Evolutionary conservation across 1,140 invertebrate species (phyloP), one percentile per base, ranked within the genome.

Genomic region (Idris sp.): DNA sequence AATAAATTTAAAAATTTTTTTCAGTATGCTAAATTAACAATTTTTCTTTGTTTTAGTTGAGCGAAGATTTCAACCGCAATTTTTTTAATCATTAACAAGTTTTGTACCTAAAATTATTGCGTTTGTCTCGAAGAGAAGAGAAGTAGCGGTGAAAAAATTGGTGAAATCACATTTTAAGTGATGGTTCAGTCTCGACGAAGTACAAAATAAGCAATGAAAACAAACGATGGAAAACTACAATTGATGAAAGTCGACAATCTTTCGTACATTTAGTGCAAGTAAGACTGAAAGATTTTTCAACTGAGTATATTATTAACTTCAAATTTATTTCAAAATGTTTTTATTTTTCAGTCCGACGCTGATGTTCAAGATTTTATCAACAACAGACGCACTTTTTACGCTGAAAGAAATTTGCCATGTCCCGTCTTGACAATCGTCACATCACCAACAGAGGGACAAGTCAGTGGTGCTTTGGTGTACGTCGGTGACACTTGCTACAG

Each of bases 181-280:
- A n/a, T n/a, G n/a, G n/a, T n/a, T n/a, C n/a, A n/a, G n/a, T n/a
- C n/a, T n/a, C n/a, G n/a, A n/a, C n/a, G n/a, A n/a, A n/a, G n/a
- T n/a, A n/a, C n/a, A n/a, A n/a, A n/a, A n/a, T 15, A 53, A 35
- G 49, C 16, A 53, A 53, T 11, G 49, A 53, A 10, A 38, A 46
- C 54, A 9, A 31, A 13, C 0, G 13, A 22, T 58, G 53, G 53
- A 25, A 30, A 54, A 35, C 51, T 8, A 54, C 51, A 4, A 14
- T 36, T 28, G 49, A 40, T n/a, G n/a, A n/a, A n/a, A n/a, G 3
- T 6, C 0, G 19, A 54, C n/a, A 31, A 40, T 16, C 38, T 38
- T 59, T 59, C 14, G 13, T 59, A 38, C 30, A 59, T 38, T 6
- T 59, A 8, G n/a, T 58, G n/a, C 4, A 58, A 58, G 54, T 58